phyloP scores from a whole-genome alignment of 1,140 invertebrate genomes.

The Neodiprion pinetum region DNA sequence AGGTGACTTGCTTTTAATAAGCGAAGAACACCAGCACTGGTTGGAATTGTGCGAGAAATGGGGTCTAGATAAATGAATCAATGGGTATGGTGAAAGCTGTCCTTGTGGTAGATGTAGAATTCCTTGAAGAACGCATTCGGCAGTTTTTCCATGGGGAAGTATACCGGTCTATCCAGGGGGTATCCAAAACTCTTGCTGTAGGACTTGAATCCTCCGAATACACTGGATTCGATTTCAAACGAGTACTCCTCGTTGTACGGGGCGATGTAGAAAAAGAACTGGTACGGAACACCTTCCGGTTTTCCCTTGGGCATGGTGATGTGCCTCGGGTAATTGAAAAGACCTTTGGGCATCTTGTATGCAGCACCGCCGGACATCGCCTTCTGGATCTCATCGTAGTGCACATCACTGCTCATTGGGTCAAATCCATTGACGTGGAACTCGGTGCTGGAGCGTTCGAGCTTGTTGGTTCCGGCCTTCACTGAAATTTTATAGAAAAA shows the following conservation, averaged over 20 bases:
- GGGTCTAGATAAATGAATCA: no score
- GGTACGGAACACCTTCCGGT: slow-evolving; percentile 41
- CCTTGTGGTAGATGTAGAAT: slow-evolving; percentile 60
- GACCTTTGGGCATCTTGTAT: neutral
- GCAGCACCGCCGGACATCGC: slow-evolving; percentile 23
- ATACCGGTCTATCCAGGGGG: neutral
- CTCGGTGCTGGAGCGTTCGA: slow-evolving; percentile 60
- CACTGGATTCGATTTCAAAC: slow-evolving; percentile 26
- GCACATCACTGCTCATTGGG: slow-evolving; percentile 40
- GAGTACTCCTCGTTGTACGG: slow-evolving; percentile 1
- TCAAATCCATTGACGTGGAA: slow-evolving; percentile 51
- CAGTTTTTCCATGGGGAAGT: neutral
- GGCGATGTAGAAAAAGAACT: slow-evolving; percentile 42
- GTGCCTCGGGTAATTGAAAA: slow-evolving; percentile 45
- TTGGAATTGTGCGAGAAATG: no score
- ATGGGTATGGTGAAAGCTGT: slow-evolving; percentile 22
- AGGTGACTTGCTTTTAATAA: no score
- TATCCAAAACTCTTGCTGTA: slow-evolving; percentile 49
- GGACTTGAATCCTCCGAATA: slow-evolving; percentile 32
- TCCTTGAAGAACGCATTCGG: slow-evolving; percentile 48
- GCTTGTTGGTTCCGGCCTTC: slow-evolving; percentile 63
- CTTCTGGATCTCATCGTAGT: slow-evolving; percentile 36
- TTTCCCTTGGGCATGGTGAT: slow-evolving; percentile 49
- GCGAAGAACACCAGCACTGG: no score
- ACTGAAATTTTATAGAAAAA: slow-evolving; percentile 47